A percentile compares a stretch with the other conserved stretches of the same genome.
These are phyloP conservation scores for Tiliacea citrago DNA, from an alignment of 2,888 invertebrate species.

Conservation along the genomic window DNA sequence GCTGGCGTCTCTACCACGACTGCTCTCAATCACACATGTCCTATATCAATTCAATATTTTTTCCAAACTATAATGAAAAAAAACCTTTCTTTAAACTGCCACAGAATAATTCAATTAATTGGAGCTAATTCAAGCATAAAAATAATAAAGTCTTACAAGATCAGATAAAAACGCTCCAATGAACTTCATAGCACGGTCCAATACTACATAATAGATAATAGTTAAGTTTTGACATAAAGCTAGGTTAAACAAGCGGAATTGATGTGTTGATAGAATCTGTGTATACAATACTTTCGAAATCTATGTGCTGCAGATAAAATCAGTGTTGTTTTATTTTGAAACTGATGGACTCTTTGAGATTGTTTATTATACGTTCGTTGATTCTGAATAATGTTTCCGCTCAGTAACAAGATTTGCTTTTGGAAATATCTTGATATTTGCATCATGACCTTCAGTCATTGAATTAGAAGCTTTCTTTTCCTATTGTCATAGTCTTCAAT, in stretches of 20 bases:
- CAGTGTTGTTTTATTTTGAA: constrained; percentile 51
- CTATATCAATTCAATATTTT: neutral
- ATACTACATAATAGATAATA: constrained; percentile 59
- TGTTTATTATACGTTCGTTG: constrained; percentile 16
- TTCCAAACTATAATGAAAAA: neutral
- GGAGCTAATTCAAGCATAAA: constrained; percentile 44
- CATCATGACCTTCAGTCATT: neutral
- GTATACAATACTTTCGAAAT: constrained; percentile 53
- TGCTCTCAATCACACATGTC: too few relatives aligned
- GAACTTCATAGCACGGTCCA: constrained; percentile 51
- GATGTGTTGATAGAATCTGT: constrained; percentile 65
- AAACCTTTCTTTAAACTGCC: constrained; percentile 1
- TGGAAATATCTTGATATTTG: constrained; percentile 1
- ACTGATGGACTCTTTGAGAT: constrained; percentile 44
- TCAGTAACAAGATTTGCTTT: constrained; percentile 3
- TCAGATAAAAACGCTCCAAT: constrained; percentile 58
- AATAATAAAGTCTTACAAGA: constrained; percentile 55
- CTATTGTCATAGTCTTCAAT: neutral
- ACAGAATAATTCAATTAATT: constrained; percentile 46
- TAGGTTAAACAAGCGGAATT: constrained; percentile 65
- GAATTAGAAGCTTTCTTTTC: neutral
- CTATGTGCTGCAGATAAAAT: constrained; percentile 53
- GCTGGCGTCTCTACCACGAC: too few relatives aligned
- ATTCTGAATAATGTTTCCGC: constrained; percentile 31
- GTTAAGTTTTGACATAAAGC: constrained; percentile 68